Evolutionary conservation across 2,113 vertebrate genomes (phyloP).

Genomic region (Clarias macrocephalus): DNA sequence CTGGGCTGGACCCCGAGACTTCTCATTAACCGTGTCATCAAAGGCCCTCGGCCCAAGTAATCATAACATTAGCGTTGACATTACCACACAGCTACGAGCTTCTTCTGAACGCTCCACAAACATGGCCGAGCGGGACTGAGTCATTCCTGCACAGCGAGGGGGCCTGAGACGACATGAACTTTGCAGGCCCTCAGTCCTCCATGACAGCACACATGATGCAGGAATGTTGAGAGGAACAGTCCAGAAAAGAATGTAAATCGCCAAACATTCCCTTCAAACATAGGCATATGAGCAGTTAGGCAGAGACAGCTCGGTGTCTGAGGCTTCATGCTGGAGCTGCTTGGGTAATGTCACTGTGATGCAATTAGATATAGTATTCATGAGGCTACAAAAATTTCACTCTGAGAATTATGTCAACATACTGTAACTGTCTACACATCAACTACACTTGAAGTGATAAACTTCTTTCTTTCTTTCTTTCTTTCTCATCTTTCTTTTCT

Average conservation of each 20-base stretch:
- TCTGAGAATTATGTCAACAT: background rate
- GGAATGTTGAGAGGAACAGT: background rate
- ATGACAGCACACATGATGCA: conserved; percentile 33
- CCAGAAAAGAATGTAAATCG: background rate
- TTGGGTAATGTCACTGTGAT: background rate
- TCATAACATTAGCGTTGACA: conserved; percentile 96
- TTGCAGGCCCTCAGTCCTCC: conserved; percentile 5
- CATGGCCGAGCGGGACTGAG: conserved; percentile 85
- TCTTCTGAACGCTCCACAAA: conserved; percentile 87
- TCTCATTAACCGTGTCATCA: conserved; percentile 99
- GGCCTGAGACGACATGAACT: conserved; percentile 27
- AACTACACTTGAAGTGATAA: background rate
- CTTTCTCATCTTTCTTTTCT: background rate
- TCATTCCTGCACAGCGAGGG: conserved; percentile 68
- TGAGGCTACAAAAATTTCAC: background rate
- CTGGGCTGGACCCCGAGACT: conserved; percentile 85
- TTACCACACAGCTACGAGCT: conserved; percentile 90
- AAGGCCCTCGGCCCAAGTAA: conserved; percentile 84
- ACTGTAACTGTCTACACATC: background rate
- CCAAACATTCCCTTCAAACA: background rate
- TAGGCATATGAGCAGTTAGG: background rate
- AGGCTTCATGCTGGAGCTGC: too few relatives aligned
- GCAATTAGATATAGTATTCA: background rate
- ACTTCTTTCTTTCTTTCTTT: background rate
- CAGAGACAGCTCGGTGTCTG: background rate